Base-by-base conservation (phyloP, 35 echinoderm and acorn worm genomes). In the Chiridota heheva region DNA sequence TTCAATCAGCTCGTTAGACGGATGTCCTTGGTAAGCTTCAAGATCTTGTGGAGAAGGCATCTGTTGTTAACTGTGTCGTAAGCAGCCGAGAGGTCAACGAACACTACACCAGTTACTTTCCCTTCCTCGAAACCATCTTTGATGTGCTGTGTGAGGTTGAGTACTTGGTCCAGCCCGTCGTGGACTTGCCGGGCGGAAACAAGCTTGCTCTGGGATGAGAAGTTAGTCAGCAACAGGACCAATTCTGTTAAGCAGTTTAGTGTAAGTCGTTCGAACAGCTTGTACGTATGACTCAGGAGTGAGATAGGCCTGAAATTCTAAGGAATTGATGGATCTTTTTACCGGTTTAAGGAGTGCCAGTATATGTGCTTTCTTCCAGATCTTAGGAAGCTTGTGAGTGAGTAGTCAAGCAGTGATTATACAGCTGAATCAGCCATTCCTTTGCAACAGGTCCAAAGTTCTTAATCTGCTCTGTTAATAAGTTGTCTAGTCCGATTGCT, bases 271-370 rank as follows among this genome's bases (percentile, higher is more conserved):
- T 88, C 76, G 24, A 88, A 81, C 35, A 88, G 85, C 63, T 87
- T 80, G 73, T 42, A 87, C 43, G 62, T 80, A 33, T 78, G 72
- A 35, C 85, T 76, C 44, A 87, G 43, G 2, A 80, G 58, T 0
- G 73, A 87, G 61, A 87, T 87, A 53, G 73, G 73, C 49, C 73
- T n/a, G n/a, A n/a, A n/a, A n/a, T 87, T 87, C 35, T 87, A 79
- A 7, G 73, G 76, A 28, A 25, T 47, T 1, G 74, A 43, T 12
- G 75, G 61, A 39, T 78, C 73, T 80, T 87, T 87, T n/a, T n/a
- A 34, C 85, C 38, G 85, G 72, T 44, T 80, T 87, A 10, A 69
- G 72, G 37, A 87, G 74, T 29, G 55, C 82, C 20, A 86, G 60
- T 26, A 86, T 30, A 13, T 33, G 2, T 13, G 82, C 82, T 75